phyloP scores from a whole-genome alignment of 2,113 vertebrate genomes.

The Antechinus flavipes region DNA sequence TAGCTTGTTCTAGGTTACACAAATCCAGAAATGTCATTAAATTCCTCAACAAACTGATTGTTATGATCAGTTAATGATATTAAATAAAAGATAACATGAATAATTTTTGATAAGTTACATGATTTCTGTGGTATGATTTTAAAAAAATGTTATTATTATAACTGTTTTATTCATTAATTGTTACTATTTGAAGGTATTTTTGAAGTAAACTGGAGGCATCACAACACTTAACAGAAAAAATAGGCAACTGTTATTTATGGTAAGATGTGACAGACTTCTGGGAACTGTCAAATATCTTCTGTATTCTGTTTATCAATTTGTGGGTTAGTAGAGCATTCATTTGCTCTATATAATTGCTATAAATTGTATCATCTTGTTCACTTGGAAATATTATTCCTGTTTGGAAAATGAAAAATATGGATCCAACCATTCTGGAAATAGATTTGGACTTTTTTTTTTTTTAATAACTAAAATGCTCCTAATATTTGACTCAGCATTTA shows the following conservation, averaged over 20 bases:
- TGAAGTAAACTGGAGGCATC: not conserved
- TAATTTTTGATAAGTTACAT: not conserved
- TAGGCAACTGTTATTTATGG: not conserved
- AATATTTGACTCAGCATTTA: not conserved
- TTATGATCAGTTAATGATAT: not conserved
- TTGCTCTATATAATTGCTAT: not conserved
- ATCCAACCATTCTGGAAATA: not conserved
- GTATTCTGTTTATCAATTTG: not conserved
- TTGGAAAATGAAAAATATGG: not conserved
- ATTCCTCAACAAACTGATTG: not conserved
- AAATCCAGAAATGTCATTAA: not conserved
- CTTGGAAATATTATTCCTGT: not conserved
- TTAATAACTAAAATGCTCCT: not conserved
- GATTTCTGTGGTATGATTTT: not conserved
- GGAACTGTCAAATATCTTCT: not conserved
- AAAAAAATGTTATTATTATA: not conserved
- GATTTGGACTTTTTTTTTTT: not conserved
- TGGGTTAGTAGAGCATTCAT: not conserved
- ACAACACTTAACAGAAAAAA: not conserved
- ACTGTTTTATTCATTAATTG: not conserved
- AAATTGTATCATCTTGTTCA: not conserved
- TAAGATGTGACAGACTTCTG: not conserved
- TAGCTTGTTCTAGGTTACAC: not conserved
- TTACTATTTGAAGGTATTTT: not conserved
- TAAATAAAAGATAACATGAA: not conserved